Evolutionary conservation across 1,140 invertebrate genomes (phyloP), one percentile per base, ranked within the genome.

Genomic region (Tenebrio molitor): DNA sequence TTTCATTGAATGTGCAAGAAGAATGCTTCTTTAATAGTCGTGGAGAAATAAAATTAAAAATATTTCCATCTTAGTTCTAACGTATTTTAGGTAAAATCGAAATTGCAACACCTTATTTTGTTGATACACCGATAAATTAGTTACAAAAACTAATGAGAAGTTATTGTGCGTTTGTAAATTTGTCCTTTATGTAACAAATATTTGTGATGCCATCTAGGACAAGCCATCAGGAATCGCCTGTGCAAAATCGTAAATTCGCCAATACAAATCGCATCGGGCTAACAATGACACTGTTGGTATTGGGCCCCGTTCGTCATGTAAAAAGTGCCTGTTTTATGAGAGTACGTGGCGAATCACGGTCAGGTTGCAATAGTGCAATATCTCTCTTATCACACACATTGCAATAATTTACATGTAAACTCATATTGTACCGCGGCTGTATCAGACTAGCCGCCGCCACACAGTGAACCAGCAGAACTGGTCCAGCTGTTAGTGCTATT

Each of bases 321-420:
- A 29, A 58, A 58, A 58, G 50, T 58, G 50, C 23, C 21, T 29
- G 50, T 58, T 58, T 58, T 58, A 58, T 58, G 50, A 29, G 21
- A 29, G 50, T 58, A 58, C 50, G 50, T 58, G 50, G 50, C 50
- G 23, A 58, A 58, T 58, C 50, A 58, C 23, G 12, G 16, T 23
- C 50, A 25, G 50, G 50, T 3, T 58, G 50, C 50, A 58, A 58
- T 29, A 58, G 50, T 58, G 50, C 50, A 58, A 58, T 29, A 58
- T 58, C 50, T 58, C 50, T 58, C 50, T 58, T 58, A 58, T 58
- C 50, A 58, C 21, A 58, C 50, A 58, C 50, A 23, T 58, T 58
- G 50, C 23, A 58, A 58, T 58, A 58, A 58, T 58, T 58, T 58
- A 58, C 23, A 25, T 58, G 50, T 58, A 58, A 29, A 58, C 50